phyloP scores from a whole-genome alignment of 2,888 invertebrate species.

The Hypolimnas misippus region DNA sequence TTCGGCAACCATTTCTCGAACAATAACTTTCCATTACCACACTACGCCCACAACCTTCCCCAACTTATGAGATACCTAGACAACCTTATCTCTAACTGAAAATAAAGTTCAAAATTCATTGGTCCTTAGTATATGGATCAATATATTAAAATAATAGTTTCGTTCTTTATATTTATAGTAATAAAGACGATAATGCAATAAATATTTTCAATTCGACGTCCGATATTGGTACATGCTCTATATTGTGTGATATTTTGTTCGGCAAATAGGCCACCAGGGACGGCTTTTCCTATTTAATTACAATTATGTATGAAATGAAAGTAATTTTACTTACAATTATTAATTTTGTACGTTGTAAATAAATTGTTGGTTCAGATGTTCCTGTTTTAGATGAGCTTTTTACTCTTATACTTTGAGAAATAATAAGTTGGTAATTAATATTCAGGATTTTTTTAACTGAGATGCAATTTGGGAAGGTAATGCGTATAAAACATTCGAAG shows the following conservation, averaged over 20 bases:
- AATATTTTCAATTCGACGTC: slow-evolving; percentile 15
- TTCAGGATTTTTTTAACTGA: too few relatives aligned
- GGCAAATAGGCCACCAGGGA: slow-evolving; percentile 23
- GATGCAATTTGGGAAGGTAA: too few relatives aligned
- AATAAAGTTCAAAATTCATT: slow-evolving; percentile 19
- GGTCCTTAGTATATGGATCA: neutral
- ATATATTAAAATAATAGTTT: slow-evolving; percentile 10
- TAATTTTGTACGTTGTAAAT: neutral
- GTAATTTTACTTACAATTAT: slow-evolving; percentile 10
- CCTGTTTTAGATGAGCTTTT: neutral
- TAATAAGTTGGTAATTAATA: too few relatives aligned
- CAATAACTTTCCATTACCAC: slow-evolving; percentile 41
- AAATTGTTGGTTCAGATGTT: slow-evolving; percentile 18
- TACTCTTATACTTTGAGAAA: neutral
- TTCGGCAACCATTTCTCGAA: slow-evolving; percentile 39
- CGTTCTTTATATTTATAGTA: slow-evolving; percentile 16
- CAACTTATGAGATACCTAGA: slow-evolving; percentile 11
- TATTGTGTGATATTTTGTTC: slow-evolving; percentile 26
- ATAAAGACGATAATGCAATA: slow-evolving; percentile 28
- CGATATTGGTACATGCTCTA: slow-evolving; percentile 25
- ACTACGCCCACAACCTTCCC: slow-evolving; percentile 38
- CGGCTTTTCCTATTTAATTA: slow-evolving; percentile 30
- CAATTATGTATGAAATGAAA: slow-evolving; percentile 8
- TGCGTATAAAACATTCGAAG: too few relatives aligned
- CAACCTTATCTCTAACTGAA: slow-evolving; percentile 14